Percentiles rank a stretch among this genome's conserved stretches.
phyloP scores from a whole-genome alignment of 1,140 invertebrate species.

The Telenomus remus region DNA sequence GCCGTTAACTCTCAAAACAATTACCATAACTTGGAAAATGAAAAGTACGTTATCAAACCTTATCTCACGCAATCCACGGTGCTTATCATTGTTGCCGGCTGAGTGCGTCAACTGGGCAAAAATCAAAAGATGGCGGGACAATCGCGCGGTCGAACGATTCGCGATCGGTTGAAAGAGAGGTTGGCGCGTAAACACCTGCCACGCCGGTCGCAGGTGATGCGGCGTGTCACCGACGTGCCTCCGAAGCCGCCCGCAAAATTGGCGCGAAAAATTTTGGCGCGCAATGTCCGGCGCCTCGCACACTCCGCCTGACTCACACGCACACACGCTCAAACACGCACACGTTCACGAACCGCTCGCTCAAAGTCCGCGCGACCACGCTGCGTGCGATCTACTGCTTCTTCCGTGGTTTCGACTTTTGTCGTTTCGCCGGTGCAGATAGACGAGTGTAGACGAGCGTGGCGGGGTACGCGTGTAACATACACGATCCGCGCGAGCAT shows the following conservation, averaged over 20 bases:
- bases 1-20: too few species aligned
- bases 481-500: constrained; percentile 13
- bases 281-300: background rate
- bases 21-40: too few species aligned
- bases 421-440: constrained; percentile 48
- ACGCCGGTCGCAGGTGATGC: constrained; percentile 14
- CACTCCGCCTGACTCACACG: constrained; percentile 1
- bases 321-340: constrained; percentile 12
- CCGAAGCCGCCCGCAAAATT: constrained; percentile 9
- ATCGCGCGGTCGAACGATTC: background rate
- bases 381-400: constrained; percentile 51
- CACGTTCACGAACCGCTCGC: constrained; percentile 26
- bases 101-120: background rate
- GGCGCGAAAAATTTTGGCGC: constrained; percentile 26
- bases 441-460: constrained; percentile 29
- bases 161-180: constrained; percentile 1
- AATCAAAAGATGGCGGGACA: constrained; percentile 5
- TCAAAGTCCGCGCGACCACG: constrained; percentile 52
- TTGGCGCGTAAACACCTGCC: constrained; percentile 9
- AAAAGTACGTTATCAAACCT: too few species aligned
- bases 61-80: too few species aligned
- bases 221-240: constrained; percentile 8
- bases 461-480: constrained; percentile 37
- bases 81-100: constrained; percentile 18
- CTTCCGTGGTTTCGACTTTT: constrained; percentile 50